These are phyloP conservation scores for Megalonaias nervosa DNA, from an alignment of 1,140 invertebrate species.

Conservation along the genomic window DNA sequence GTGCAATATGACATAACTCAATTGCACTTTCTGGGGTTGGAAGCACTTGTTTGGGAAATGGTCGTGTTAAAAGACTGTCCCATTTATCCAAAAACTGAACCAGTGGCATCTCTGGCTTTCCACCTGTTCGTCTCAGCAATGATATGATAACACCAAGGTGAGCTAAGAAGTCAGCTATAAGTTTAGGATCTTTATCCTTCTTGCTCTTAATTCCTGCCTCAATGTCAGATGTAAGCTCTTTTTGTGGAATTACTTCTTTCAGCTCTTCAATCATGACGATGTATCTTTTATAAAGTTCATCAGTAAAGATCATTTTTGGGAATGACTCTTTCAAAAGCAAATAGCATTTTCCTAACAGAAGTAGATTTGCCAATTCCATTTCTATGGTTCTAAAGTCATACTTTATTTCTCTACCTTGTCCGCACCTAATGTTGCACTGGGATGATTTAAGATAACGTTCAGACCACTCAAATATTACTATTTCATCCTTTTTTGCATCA, in stretches of 20 bases:
- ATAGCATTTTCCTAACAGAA: background rate
- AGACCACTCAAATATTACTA: background rate
- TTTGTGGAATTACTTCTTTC: background rate
- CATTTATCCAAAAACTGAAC: conserved; percentile 1
- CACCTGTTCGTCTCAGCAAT: conserved; percentile 3
- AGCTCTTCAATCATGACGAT: conserved; percentile 11
- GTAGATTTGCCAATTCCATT: conserved; percentile 4
- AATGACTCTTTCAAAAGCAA: background rate
- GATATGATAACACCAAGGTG: conserved; percentile 21
- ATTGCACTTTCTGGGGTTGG: conserved; percentile 11
- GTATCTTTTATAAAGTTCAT: conserved; percentile 22
- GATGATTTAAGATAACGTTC: conserved; percentile 1
- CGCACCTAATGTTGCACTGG: conserved; percentile 11
- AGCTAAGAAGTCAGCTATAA: conserved; percentile 14
- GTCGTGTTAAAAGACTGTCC: background rate
- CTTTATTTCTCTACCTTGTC: conserved; percentile 6
- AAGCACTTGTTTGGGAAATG: conserved; percentile 12
- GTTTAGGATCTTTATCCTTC: conserved; percentile 2
- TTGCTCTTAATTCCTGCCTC: background rate
- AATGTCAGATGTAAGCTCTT: conserved; percentile 10
- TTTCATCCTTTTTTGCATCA: conserved; percentile 11
- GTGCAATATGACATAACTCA: conserved; percentile 17
- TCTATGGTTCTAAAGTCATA: conserved; percentile 30
- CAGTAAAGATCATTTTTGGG: conserved; percentile 19
- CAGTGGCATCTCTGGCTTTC: conserved; percentile 1